phyloP scores from a whole-genome alignment of 2,797 vertebrate genomes.

The Moxostoma hubbsi region DNA sequence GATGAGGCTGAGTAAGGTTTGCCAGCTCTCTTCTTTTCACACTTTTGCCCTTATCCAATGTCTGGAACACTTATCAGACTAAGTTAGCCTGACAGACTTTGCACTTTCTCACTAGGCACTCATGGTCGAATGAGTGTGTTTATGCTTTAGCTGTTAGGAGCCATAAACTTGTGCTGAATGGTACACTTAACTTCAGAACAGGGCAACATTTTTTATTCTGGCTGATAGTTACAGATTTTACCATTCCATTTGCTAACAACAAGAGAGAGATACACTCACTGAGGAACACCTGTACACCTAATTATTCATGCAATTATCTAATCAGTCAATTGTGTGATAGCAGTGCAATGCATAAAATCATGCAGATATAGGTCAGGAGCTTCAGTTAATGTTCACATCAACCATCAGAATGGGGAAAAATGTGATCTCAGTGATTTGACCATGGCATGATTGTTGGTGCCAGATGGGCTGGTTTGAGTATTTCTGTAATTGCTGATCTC shows the following conservation, averaged over 20 bases:
- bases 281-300: too few species aligned
- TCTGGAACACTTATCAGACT: conserved; percentile 43
- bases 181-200: background rate
- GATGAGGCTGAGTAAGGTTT: conserved; percentile 61
- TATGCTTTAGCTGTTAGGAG: conserved; percentile 21
- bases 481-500: too few species aligned
- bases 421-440: too few species aligned
- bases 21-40: conserved; percentile 48
- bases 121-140: conserved; percentile 2
- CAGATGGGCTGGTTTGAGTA: too few species aligned
- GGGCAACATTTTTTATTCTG: background rate
- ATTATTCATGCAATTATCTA: too few species aligned
- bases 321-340: too few species aligned
- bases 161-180: conserved; percentile 10
- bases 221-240: background rate
- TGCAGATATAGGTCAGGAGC: too few species aligned
- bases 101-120: conserved; percentile 25
- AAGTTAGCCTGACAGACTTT: conserved; percentile 48
- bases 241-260: background rate
- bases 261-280: background rate
- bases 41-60: conserved; percentile 51
- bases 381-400: too few species aligned
- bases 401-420: too few species aligned
- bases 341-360: too few species aligned
- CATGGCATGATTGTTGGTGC: too few species aligned